These are phyloP conservation scores for Amphiura filiformis DNA, from an alignment of 35 echinoderm and acorn worm species.

Conservation along the genomic window DNA sequence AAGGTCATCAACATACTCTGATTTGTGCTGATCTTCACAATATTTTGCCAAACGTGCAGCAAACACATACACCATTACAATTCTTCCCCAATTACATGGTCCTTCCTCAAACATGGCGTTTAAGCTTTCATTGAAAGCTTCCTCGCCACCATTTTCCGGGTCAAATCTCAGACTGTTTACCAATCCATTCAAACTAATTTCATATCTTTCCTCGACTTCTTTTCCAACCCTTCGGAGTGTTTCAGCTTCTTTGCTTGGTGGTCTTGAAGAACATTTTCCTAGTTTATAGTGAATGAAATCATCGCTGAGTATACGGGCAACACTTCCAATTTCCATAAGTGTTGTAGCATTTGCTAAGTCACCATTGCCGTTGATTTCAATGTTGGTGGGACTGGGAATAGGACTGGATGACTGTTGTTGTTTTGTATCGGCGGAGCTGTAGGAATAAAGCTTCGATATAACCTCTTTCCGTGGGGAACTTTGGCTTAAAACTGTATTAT, in stretches of 20 bases:
- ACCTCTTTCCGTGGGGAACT: neutral
- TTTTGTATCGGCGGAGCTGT: neutral
- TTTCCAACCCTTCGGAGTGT: conserved; percentile 88
- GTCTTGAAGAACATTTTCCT: conserved; percentile 15
- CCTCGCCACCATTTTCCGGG: conserved; percentile 56
- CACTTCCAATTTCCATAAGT: neutral
- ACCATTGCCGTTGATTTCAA: neutral
- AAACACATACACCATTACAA: conserved; percentile 96
- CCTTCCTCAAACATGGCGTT: conserved; percentile 99
- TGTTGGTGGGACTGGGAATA: neutral
- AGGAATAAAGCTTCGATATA: neutral
- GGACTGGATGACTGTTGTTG: neutral
- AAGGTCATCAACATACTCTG: conserved; percentile 63
- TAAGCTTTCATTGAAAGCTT: conserved; percentile 68
- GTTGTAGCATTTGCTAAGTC: neutral
- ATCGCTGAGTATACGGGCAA: conserved; percentile 57
- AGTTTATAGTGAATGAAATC: conserved; percentile 89
- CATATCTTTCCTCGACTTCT: conserved; percentile 91
- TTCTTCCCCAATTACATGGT: conserved; percentile 85
- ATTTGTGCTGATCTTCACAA: conserved; percentile 69
- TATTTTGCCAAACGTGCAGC: conserved; percentile 90
- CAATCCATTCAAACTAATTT: conserved; percentile 65
- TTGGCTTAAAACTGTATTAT: neutral
- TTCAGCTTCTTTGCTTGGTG: conserved; percentile 55
- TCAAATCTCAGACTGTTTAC: conserved; percentile 79